Percentiles rank a stretch among this genome's conserved stretches.
These are phyloP conservation scores for Babyrousa celebensis DNA, from an alignment of 2,797 vertebrate genomes.

Conservation along the genomic window DNA sequence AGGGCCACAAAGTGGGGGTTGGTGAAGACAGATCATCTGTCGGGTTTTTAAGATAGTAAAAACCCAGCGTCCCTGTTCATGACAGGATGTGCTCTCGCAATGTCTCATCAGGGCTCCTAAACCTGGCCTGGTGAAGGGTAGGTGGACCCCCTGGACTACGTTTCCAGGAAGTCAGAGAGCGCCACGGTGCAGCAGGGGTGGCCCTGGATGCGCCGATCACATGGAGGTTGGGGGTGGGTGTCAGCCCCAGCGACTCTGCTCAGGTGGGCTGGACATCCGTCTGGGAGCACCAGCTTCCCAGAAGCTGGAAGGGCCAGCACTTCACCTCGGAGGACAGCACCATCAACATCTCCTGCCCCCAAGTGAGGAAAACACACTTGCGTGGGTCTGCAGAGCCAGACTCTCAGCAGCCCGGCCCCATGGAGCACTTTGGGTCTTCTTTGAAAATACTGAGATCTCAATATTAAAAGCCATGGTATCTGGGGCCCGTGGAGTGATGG, in stretches of 20 bases:
- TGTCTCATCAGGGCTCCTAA: neutral
- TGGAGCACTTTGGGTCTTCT: neutral
- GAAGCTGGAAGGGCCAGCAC: neutral
- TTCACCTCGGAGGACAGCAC: neutral
- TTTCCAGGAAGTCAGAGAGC: neutral
- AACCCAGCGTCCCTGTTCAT: neutral
- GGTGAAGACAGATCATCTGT: neutral
- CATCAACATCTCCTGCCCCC: neutral
- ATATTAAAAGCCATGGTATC: neutral
- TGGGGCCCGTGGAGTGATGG: neutral
- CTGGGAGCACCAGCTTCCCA: neutral
- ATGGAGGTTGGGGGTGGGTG: neutral
- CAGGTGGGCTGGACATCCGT: too few relatives aligned
- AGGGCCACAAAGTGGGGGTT: rapidly evolving
- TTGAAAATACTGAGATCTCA: neutral
- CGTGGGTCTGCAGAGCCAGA: neutral
- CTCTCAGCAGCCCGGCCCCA: neutral
- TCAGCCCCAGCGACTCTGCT: rapidly evolving
- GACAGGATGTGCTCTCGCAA: rapidly evolving
- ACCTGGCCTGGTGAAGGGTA: neutral
- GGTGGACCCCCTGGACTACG: neutral
- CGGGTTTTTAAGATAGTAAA: neutral
- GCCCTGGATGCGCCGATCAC: too few relatives aligned
- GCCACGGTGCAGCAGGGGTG: neutral
- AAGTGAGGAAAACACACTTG: neutral